A percentile compares a stretch with the other conserved stretches of the same genome.
Evolutionary conservation across 2,797 vertebrate species (phyloP).

Genomic region (Salmo trutta): DNA sequence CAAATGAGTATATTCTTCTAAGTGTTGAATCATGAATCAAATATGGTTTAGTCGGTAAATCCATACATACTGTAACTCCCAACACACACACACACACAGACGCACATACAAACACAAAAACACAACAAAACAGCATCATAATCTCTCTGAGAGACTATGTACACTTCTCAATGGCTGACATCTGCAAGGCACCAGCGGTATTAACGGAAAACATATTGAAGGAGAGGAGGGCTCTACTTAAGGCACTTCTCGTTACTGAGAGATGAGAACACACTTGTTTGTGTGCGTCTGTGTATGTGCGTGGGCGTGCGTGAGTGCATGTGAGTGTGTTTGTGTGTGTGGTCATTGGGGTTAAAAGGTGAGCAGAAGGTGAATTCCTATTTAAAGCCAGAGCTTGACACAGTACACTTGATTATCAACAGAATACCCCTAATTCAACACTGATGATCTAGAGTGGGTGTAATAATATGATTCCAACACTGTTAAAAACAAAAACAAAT

Average conservation of each 20-base stretch:
- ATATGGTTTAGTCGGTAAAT: conserved; percentile 6
- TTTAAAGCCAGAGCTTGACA: not conserved
- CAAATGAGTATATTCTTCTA: not conserved
- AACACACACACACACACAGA: too few species aligned
- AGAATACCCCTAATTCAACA: not conserved
- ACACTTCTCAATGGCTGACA: conserved; percentile 31
- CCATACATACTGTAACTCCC: not conserved
- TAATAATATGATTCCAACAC: not conserved
- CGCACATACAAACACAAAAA: not conserved
- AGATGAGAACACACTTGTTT: not conserved
- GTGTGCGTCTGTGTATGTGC: not conserved
- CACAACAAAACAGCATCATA: not conserved
- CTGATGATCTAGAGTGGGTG: not conserved
- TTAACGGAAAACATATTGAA: conserved; percentile 31
- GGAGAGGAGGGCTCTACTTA: conserved; percentile 26
- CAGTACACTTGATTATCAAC: not conserved
- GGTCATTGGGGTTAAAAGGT: not conserved
- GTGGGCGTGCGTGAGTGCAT: not conserved
- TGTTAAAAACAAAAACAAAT: not conserved
- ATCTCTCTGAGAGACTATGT: conserved; percentile 16
- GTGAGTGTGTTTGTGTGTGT: conserved; percentile 2
- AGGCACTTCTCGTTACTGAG: conserved; percentile 14
- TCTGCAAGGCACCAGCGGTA: conserved; percentile 47
- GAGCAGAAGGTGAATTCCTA: not conserved
- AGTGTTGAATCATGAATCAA: conserved; percentile 12